Evolutionary conservation across 2,113 vertebrate species (phyloP).

Genomic region (Zosterops borbonicus): DNA sequence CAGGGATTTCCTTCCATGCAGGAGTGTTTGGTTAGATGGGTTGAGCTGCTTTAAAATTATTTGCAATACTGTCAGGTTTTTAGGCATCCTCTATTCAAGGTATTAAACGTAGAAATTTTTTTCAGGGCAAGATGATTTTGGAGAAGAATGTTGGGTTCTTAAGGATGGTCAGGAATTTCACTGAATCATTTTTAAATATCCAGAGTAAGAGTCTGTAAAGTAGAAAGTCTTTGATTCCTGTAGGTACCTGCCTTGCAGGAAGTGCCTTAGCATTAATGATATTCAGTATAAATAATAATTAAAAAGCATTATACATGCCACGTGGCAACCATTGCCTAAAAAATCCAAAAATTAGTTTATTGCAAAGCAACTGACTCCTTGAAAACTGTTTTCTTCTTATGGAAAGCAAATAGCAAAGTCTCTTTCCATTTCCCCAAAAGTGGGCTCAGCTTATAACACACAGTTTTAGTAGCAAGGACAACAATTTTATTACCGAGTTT

Average conservation of each 20-base stretch:
- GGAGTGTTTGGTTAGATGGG: not conserved
- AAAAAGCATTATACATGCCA: accelerated
- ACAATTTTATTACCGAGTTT: not conserved
- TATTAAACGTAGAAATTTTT: not conserved
- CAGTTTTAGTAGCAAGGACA: not conserved
- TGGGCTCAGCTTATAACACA: not conserved
- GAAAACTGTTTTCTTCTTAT: not conserved
- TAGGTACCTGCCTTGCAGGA: not conserved
- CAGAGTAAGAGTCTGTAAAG: not conserved
- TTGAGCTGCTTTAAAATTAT: not conserved
- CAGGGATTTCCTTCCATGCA: not conserved
- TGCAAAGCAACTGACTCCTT: not conserved
- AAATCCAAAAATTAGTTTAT: not conserved
- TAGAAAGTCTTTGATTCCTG: not conserved
- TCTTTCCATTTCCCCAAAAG: not conserved
- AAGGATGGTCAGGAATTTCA: not conserved
- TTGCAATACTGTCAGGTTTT: not conserved
- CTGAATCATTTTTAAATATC: not conserved
- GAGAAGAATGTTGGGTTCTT: not conserved
- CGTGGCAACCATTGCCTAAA: not conserved
- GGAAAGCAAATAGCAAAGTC: not conserved
- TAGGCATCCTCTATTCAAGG: not conserved
- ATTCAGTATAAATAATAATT: not conserved
- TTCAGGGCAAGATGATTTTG: not conserved
- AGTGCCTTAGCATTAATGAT: not conserved